These are phyloP conservation scores for Pollenia griseotomentosa DNA, from an alignment of 2,888 invertebrate genomes.

Conservation along the genomic window DNA sequence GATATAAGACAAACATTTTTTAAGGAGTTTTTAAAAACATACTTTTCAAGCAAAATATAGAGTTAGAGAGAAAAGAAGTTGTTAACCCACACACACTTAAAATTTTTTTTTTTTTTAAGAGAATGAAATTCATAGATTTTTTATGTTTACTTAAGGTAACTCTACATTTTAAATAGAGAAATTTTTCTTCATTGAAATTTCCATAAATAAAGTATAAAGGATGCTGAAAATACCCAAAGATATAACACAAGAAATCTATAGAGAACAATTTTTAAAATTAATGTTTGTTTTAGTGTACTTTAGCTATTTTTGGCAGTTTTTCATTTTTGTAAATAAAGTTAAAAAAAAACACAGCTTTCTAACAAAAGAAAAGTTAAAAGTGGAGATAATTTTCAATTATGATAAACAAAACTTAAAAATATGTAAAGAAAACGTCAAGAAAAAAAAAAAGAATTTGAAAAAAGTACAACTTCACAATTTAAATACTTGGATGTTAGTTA, in stretches of 20 bases:
- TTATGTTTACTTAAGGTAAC: slow-evolving; percentile 55
- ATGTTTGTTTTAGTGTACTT: slow-evolving; percentile 4
- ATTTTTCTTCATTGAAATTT: slow-evolving; percentile 69
- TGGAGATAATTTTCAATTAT: background rate
- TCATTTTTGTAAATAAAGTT: slow-evolving; percentile 40
- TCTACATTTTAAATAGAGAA: slow-evolving; percentile 68
- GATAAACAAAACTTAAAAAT: slow-evolving; percentile 61
- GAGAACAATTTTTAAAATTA: slow-evolving; percentile 10
- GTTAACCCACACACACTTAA: slow-evolving; percentile 42
- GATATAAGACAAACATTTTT: slow-evolving; percentile 43
- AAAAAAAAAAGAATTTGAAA: slow-evolving; percentile 50
- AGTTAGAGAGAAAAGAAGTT: slow-evolving; percentile 40
- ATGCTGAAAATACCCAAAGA: slow-evolving; percentile 66
- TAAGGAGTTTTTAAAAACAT: slow-evolving; percentile 52
- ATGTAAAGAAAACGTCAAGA: slow-evolving; percentile 63
- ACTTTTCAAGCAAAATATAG: slow-evolving; percentile 1
- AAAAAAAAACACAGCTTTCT: slow-evolving; percentile 51
- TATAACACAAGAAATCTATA: slow-evolving; percentile 72
- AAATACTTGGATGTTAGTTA: slow-evolving; percentile 21
- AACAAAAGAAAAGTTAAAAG: background rate
- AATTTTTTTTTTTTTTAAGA: slow-evolving; percentile 42
- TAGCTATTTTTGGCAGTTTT: slow-evolving; percentile 64
- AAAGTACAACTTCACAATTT: slow-evolving; percentile 71
- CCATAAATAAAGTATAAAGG: slow-evolving; percentile 70
- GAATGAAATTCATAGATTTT: slow-evolving; percentile 66